A percentile compares a stretch with the other conserved stretches of the same genome.
These are phyloP conservation scores for Euplexia lucipara DNA, from an alignment of 2,888 invertebrate genomes.

Conservation along the genomic window DNA sequence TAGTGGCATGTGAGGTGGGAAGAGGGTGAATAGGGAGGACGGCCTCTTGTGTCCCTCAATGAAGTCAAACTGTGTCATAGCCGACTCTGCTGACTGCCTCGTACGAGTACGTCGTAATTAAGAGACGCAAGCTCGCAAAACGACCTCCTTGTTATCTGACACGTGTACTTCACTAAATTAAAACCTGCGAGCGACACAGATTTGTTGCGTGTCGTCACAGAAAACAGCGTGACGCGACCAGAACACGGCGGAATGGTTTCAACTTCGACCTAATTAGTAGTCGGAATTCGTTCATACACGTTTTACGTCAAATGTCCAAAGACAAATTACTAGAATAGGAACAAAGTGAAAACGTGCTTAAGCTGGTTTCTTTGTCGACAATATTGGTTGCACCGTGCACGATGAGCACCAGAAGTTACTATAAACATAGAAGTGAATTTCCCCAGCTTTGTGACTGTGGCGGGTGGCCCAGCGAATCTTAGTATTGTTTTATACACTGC, in stretches of 20 bases:
- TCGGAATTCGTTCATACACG: slow-evolving; percentile 34
- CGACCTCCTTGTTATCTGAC: slow-evolving; percentile 49
- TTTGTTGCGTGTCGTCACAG: slow-evolving; percentile 44
- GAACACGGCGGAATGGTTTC: slow-evolving; percentile 28
- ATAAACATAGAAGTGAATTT: slow-evolving; percentile 41
- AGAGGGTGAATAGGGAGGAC: slow-evolving; percentile 38
- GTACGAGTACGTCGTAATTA: slow-evolving; percentile 60
- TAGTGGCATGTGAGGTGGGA: slow-evolving; percentile 34
- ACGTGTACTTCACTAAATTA: slow-evolving; percentile 57
- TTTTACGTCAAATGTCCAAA: slow-evolving; percentile 31
- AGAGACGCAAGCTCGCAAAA: slow-evolving; percentile 57
- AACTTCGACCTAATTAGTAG: slow-evolving; percentile 37
- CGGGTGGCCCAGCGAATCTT: slow-evolving; percentile 44
- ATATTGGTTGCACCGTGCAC: slow-evolving; percentile 32
- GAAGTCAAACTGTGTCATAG: slow-evolving; percentile 63
- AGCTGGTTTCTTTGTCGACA: slow-evolving; percentile 20
- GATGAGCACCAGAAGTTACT: slow-evolving; percentile 31
- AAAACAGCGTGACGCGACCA: slow-evolving; percentile 14
- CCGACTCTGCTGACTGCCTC: slow-evolving; percentile 52
- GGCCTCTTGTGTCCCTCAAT: slow-evolving; percentile 49
- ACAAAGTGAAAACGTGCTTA: slow-evolving; percentile 19
- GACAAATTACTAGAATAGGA: slow-evolving; percentile 14
- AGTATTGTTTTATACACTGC: slow-evolving; percentile 69
- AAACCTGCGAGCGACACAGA: slow-evolving; percentile 42
- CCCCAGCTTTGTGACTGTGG: slow-evolving; percentile 20